Conservation (phyloP, 2,888 invertebrate genomes). For the Didymodactylos carnosus region DNA sequence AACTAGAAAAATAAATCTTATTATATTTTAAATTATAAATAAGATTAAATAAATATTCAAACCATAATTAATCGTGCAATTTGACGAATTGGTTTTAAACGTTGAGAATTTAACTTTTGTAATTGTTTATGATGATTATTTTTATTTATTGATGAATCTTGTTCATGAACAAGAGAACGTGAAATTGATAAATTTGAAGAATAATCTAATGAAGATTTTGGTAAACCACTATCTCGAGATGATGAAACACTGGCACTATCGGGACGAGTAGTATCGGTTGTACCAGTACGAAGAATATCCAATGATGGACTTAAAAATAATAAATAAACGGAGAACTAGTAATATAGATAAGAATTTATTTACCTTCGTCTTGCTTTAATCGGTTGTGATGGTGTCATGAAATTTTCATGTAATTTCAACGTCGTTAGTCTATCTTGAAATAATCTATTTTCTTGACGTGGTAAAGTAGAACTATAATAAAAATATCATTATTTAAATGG, state of each 20-base stretch:
- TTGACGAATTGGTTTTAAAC: conserved; percentile 60
- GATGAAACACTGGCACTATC: not conserved
- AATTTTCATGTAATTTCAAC: too few species aligned
- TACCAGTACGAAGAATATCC: not conserved
- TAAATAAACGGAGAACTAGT: not conserved
- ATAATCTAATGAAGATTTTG: not conserved
- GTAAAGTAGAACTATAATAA: too few species aligned
- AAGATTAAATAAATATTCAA: conserved; percentile 33
- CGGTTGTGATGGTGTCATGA: too few species aligned
- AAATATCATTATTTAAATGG: too few species aligned
- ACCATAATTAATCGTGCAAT: conserved; percentile 64
- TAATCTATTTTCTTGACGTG: too few species aligned
- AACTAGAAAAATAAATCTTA: too few species aligned
- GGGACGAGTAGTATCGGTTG: not conserved
- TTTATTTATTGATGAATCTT: not conserved
- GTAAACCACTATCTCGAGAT: not conserved
- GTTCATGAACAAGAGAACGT: too few species aligned
- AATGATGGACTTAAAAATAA: not conserved
- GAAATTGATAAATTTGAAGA: not conserved
- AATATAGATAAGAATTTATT: not conserved
- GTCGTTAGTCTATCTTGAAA: too few species aligned
- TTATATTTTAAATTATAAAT: too few species aligned
- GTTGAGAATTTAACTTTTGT: conserved; percentile 49
- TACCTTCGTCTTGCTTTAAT: not conserved
- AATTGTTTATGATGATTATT: not conserved